These are phyloP conservation scores for Poecilia gillii DNA, from an alignment of 2,797 vertebrate genomes.

Conservation along the genomic window DNA sequence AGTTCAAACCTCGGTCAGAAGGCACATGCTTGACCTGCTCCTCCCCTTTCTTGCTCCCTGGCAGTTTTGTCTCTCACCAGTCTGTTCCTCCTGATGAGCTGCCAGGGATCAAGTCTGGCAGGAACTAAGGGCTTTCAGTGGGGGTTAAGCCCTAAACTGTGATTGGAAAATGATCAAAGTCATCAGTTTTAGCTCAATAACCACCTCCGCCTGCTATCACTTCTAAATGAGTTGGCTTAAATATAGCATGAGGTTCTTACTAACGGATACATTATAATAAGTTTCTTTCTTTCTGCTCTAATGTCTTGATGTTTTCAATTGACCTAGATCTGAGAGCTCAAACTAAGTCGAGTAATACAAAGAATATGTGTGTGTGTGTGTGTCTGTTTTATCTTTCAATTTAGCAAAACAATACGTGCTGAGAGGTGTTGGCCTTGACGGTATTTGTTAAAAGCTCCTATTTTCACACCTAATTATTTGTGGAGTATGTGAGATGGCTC, in stretches of 20 bases:
- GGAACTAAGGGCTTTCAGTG: constrained; percentile 18
- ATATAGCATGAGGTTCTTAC: constrained; percentile 4
- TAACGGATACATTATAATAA: not conserved
- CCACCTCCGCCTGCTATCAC: not conserved
- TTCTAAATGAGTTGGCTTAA: constrained; percentile 12
- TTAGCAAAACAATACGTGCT: constrained; percentile 19
- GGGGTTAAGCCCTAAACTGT: constrained; percentile 9
- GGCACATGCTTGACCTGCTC: constrained; percentile 58
- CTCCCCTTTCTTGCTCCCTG: constrained; percentile 49
- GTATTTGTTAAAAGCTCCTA: constrained; percentile 57
- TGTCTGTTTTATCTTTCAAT: constrained; percentile 16
- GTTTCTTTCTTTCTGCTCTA: constrained; percentile 19
- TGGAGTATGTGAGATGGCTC: constrained; percentile 31
- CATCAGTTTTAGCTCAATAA: constrained; percentile 10
- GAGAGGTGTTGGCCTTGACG: constrained; percentile 32
- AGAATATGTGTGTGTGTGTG: constrained; percentile 5
- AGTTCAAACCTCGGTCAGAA: constrained; percentile 72
- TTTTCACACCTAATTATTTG: constrained; percentile 54
- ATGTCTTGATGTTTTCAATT: constrained; percentile 55
- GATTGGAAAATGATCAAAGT: not conserved
- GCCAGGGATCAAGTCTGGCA: constrained; percentile 54
- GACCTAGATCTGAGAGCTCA: constrained; percentile 57
- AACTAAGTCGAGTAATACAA: constrained; percentile 61
- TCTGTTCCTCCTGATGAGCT: constrained; percentile 66
- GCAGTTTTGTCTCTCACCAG: constrained; percentile 62